phyloP scores from a whole-genome alignment of 2,888 invertebrate species.

The Pseudococcus viburni region DNA sequence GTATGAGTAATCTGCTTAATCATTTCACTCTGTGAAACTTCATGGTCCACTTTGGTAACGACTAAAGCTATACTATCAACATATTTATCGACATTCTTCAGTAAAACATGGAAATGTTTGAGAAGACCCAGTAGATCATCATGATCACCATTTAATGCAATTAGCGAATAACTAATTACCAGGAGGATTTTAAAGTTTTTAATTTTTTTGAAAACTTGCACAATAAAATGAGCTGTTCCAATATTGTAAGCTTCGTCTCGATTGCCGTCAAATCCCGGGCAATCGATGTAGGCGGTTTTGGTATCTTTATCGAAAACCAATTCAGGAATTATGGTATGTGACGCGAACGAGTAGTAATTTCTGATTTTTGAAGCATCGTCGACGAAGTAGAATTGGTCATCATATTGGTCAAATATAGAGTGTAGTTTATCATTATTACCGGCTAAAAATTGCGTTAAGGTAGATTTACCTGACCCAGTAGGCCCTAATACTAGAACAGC shows the following conservation, averaged over 20 bases:
- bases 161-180: slow-evolving; percentile 59
- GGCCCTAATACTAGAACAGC: slow-evolving; percentile 66
- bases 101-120: neutral
- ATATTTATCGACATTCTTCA: neutral
- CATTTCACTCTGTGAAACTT: slow-evolving; percentile 17
- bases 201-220: slow-evolving; percentile 69
- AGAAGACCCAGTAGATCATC: neutral
- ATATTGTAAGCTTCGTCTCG: slow-evolving; percentile 69
- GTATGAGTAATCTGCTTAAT: slow-evolving; percentile 16
- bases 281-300: slow-evolving; percentile 67
- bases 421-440: slow-evolving; percentile 62
- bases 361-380: no score
- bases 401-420: no score
- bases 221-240: slow-evolving; percentile 70
- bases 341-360: neutral
- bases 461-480: slow-evolving; percentile 67
- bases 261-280: slow-evolving; percentile 68
- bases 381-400: no score
- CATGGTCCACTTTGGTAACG: neutral
- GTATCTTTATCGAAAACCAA: slow-evolving; percentile 57
- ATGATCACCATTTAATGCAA: neutral
- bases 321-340: slow-evolving; percentile 60
- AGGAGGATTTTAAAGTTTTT: slow-evolving; percentile 69
- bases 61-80: neutral
- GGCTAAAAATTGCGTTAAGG: slow-evolving; percentile 66